A percentile compares a stretch with the other conserved stretches of the same genome.
Conservation (phyloP, 2,113 vertebrate genomes). For the Cyphomyrus discorhynchus region DNA sequence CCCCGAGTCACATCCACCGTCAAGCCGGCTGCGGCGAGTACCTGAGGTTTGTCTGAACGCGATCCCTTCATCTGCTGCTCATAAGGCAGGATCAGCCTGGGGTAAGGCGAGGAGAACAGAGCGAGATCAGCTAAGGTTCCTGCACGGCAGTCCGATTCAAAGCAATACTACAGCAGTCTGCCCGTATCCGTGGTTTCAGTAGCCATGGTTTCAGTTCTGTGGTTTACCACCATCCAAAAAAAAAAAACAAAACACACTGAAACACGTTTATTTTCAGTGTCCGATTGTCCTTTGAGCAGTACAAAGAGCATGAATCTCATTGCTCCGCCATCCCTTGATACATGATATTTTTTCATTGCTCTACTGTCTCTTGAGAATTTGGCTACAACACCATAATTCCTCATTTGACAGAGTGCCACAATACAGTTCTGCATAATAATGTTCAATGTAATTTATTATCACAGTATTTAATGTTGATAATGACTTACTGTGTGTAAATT, state of each 20-base stretch:
- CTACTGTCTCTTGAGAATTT: neutral
- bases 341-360: neutral
- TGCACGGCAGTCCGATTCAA: neutral
- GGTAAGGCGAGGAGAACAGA: neutral
- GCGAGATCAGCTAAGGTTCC: neutral
- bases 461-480: neutral
- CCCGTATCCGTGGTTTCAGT: neutral
- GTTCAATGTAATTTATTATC: neutral
- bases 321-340: neutral
- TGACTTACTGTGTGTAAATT: neutral
- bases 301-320: neutral
- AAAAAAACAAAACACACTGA: neutral
- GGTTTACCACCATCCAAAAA: neutral
- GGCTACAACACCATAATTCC: neutral
- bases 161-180: neutral
- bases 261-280: neutral
- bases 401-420: neutral
- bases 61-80: neutral
- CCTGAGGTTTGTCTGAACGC: neutral
- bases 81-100: constrained; percentile 16
- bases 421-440: neutral
- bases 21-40: neutral
- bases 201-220: neutral
- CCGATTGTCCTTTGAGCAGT: neutral
- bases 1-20: neutral